Evolutionary conservation across 2,113 vertebrate species (phyloP), one percentile per base, ranked within the genome.

Genomic region (Chaenocephalus aceratus): DNA sequence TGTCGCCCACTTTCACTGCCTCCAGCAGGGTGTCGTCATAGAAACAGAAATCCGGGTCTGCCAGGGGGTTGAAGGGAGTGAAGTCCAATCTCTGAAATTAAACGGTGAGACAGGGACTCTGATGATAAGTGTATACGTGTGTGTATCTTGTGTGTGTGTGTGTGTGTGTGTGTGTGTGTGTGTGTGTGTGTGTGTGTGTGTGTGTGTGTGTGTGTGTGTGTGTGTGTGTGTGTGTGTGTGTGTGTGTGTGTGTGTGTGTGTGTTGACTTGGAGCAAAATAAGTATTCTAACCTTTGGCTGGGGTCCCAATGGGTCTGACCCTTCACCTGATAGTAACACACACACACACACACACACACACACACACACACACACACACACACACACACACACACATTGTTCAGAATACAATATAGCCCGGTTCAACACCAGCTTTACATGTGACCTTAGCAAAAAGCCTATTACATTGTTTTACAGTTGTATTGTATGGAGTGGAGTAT

Each of bases 1-100:
- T 81, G 62, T 97, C 94, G 5, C 97, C 97, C 86, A 95, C 90
- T 81, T 95, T 96, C 23, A 98, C 96, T 0, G 97, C 96, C 68
- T 97, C 96, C 87, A 98, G 89, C 26, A 98, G 95, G 21, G 91
- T 95, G 36, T 95, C 79, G 60, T 98, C 97, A 87, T 96, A 97
- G 90, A 98, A 98, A 44, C 95, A 93, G 92, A 98, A 98, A 64
- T 86, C 88, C 0, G 93, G 95, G 83, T 97, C 97, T 0, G 96
- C 97, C 92, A 98, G 92, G 0, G 96, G 94, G 92, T 98, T 98
- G 91, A 97, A 97, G 46, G 86, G 80, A 75, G 95, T 96, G 89
- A 99, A 99, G 92, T 97, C 95, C 1, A 99, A 83, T 0, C 96
- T 96, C 87, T 96, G 93, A 77, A 72, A 49, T 74, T 14, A 13